phyloP scores from a whole-genome alignment of 2,797 vertebrate species.

The Prionace glauca region DNA sequence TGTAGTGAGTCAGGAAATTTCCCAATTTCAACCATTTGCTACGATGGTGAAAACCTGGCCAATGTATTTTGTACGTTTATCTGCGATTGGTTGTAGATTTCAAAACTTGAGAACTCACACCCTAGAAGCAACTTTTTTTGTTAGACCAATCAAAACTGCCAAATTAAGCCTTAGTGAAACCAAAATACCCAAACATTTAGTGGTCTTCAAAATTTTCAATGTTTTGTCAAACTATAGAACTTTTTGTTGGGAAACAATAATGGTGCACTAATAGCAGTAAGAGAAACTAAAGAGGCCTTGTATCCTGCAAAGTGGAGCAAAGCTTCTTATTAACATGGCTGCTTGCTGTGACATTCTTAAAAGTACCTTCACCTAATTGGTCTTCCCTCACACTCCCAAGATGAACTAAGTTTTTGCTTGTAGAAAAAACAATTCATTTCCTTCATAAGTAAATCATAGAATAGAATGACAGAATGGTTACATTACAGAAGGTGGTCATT shows the following conservation, averaged over 20 bases:
- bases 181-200: neutral
- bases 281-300: neutral
- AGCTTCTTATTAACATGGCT: neutral
- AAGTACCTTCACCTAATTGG: neutral
- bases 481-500: too few species aligned
- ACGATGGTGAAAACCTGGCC: too few species aligned
- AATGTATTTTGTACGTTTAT: neutral
- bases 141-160: neutral
- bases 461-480: too few species aligned
- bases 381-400: neutral
- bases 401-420: neutral
- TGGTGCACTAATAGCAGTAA: neutral
- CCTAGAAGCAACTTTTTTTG: neutral
- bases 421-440: neutral
- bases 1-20: too few species aligned
- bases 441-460: neutral
- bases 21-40: too few species aligned
- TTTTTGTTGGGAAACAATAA: neutral
- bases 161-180: neutral
- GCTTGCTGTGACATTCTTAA: neutral
- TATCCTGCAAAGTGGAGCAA: neutral
- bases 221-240: neutral
- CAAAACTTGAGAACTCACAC: neutral
- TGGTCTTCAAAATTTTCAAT: neutral
- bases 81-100: neutral